These are phyloP conservation scores for Beroe forskalii DNA, from an alignment of 37 sponge, comb jelly and placozoan species.

Conservation along the genomic window DNA sequence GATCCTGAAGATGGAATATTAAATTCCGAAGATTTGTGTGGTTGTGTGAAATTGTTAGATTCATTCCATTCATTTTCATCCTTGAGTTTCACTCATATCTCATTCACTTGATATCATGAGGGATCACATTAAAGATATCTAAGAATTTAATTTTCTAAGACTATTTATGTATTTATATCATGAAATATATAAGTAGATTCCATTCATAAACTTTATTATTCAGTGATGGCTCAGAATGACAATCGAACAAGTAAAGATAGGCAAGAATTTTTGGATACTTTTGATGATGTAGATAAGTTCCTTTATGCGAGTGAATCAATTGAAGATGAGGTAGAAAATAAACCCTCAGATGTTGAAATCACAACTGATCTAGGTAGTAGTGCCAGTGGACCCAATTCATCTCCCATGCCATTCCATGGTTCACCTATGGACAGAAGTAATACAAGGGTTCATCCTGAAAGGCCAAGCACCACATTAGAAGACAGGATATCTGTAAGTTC, in stretches of 20 bases:
- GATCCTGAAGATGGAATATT: too few species aligned
- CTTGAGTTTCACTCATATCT: too few species aligned
- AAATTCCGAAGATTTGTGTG: too few species aligned
- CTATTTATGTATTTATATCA: too few species aligned
- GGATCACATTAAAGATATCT: too few species aligned
- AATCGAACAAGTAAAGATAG: constrained; percentile 20
- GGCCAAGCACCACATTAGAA: neutral
- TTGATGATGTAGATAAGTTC: constrained; percentile 50
- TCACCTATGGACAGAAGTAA: neutral
- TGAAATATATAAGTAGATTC: too few species aligned
- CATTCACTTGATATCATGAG: too few species aligned
- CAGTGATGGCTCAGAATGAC: constrained; percentile 4
- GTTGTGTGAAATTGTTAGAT: too few species aligned
- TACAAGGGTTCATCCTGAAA: neutral
- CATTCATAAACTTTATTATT: too few species aligned
- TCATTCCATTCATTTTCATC: too few species aligned
- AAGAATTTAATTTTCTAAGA: too few species aligned
- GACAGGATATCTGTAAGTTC: neutral
- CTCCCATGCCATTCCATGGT: constrained; percentile 41
- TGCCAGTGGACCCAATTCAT: neutral
- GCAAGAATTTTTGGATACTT: constrained; percentile 1
- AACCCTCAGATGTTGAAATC: constrained; percentile 26
- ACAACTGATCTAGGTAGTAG: constrained; percentile 57
- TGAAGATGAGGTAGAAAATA: constrained; percentile 11
- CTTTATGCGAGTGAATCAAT: constrained; percentile 47